phyloP scores from a whole-genome alignment of 1,140 invertebrate genomes.

The Zaprionus capensis region DNA sequence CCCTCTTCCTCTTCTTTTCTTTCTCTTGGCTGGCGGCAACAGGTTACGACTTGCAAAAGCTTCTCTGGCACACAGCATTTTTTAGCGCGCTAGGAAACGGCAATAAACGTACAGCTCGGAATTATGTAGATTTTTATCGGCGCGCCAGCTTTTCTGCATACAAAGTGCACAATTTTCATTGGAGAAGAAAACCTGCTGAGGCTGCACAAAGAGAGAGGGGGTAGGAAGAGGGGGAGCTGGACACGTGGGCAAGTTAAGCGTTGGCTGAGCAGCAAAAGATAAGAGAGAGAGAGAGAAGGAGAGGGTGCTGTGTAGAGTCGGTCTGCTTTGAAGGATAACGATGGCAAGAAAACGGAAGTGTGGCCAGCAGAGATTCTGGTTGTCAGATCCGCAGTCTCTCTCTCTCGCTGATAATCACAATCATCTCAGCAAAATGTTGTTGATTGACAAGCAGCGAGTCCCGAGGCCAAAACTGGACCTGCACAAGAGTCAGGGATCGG shows the following conservation, averaged over 20 bases:
- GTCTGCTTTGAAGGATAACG: constrained; percentile 34
- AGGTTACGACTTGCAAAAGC: constrained; percentile 29
- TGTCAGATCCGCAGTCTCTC: constrained; percentile 43
- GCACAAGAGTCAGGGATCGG: neutral
- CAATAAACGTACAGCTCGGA: constrained; percentile 75
- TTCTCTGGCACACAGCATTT: constrained; percentile 17
- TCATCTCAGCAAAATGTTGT: constrained; percentile 65
- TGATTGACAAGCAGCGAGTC: constrained; percentile 70
- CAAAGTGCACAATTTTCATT: constrained; percentile 81
- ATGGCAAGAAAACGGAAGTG: constrained; percentile 67
- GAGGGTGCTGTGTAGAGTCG: neutral
- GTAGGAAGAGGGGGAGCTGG: constrained; percentile 3
- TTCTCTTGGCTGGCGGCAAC: constrained; percentile 19
- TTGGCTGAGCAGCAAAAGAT: constrained; percentile 71
- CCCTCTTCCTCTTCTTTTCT: neutral
- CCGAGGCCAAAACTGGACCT: constrained; percentile 15
- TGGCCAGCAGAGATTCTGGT: constrained; percentile 27
- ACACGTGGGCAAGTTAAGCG: constrained; percentile 71
- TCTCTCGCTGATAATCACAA: constrained; percentile 58
- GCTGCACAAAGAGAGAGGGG: constrained; percentile 1
- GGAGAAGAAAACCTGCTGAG: constrained; percentile 69
- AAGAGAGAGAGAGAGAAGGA: constrained; percentile 35
- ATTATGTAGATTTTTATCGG: constrained; percentile 81
- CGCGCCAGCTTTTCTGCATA: constrained; percentile 79
- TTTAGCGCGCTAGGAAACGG: constrained; percentile 66